Evolutionary conservation across 1,140 invertebrate genomes (phyloP).

Genomic region (Drosophila kanapiae): DNA sequence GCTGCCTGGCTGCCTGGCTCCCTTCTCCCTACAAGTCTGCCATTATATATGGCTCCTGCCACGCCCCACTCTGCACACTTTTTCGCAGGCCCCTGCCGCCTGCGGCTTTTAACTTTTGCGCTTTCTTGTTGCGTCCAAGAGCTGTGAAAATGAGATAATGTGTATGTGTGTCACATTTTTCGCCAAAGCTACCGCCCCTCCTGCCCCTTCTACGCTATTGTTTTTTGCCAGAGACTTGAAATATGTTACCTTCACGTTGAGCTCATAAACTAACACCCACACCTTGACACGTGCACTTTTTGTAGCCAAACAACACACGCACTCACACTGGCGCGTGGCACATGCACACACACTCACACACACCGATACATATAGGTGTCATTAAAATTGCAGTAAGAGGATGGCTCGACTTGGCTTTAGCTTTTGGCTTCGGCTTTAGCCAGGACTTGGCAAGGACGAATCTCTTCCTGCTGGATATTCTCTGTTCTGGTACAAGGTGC

Average conservation of each 20-base stretch:
- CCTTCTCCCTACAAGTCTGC: slow-evolving; percentile 9
- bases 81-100: slow-evolving; percentile 12
- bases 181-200: slow-evolving; percentile 3
- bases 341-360: slow-evolving; percentile 16
- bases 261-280: slow-evolving; percentile 83
- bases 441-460: slow-evolving; percentile 70
- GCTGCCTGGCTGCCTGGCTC: not conserved
- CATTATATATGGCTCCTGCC: slow-evolving; percentile 58
- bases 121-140: slow-evolving; percentile 72
- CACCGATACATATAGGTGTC: slow-evolving; percentile 62
- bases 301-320: slow-evolving; percentile 60
- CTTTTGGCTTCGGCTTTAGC: slow-evolving; percentile 51
- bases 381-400: slow-evolving; percentile 82
- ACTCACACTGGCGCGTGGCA: slow-evolving; percentile 4
- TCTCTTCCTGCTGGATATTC: slow-evolving; percentile 50
- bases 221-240: slow-evolving; percentile 77
- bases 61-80: slow-evolving; percentile 45
- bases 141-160: slow-evolving; percentile 83
- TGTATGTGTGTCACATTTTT: slow-evolving; percentile 81
- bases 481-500: slow-evolving; percentile 32
- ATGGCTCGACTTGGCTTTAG: slow-evolving; percentile 70
- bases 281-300: slow-evolving; percentile 81
- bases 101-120: slow-evolving; percentile 78
- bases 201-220: slow-evolving; percentile 53
- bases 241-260: slow-evolving; percentile 83